These are phyloP conservation scores for Pseudoatta argentina DNA, from an alignment of 1,140 invertebrate genomes.

Conservation along the genomic window DNA sequence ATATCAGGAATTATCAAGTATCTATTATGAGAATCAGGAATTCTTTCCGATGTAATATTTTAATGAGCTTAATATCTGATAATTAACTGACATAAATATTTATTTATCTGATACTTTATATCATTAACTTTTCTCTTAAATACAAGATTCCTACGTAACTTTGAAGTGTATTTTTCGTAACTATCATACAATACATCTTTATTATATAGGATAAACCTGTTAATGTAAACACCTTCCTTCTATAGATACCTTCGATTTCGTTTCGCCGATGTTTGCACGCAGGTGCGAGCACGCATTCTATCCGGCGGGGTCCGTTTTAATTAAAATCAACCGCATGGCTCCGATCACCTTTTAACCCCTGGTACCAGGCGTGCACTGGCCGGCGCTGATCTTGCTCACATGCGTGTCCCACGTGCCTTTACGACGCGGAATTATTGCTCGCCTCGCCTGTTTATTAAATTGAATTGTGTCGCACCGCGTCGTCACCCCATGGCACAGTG, in stretches of 20 bases:
- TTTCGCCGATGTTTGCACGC: neutral
- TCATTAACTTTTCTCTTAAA: neutral
- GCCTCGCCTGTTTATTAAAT: constrained; percentile 69
- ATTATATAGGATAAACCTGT: neutral
- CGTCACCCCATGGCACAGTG: constrained; percentile 40
- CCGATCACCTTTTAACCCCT: constrained; percentile 49
- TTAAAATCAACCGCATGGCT: constrained; percentile 39
- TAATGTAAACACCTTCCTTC: constrained; percentile 10
- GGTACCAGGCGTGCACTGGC: neutral
- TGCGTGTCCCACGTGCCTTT: constrained; percentile 68
- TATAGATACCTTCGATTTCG: constrained; percentile 5
- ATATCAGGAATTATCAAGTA: neutral
- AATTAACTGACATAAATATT: neutral
- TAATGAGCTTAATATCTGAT: neutral
- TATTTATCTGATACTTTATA: neutral
- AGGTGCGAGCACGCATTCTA: neutral
- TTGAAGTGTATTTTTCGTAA: neutral
- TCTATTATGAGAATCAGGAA: too few species aligned
- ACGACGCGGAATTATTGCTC: constrained; percentile 67
- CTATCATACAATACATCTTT: neutral
- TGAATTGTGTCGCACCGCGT: constrained; percentile 65
- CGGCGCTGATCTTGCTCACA: constrained; percentile 28
- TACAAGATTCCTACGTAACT: neutral
- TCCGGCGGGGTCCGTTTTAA: constrained; percentile 41
- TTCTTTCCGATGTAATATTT: neutral